These are phyloP conservation scores for Andrena bicolor DNA, from an alignment of 2,888 invertebrate genomes.

Conservation along the genomic window DNA sequence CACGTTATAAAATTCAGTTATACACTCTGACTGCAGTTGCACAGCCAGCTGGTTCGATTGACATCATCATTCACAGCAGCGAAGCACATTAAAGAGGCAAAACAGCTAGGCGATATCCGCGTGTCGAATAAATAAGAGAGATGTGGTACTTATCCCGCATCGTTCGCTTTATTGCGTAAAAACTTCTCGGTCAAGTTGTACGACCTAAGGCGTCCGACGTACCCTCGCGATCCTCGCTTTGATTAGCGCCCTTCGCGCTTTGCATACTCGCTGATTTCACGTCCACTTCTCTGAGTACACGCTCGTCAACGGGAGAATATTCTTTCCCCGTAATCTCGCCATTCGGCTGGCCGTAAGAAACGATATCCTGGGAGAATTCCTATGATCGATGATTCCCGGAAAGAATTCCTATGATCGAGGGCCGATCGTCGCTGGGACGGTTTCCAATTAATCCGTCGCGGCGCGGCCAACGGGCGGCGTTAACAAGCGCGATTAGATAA, in stretches of 20 bases:
- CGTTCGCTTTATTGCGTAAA: neutral
- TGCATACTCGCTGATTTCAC: conserved; percentile 6
- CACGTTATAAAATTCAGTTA: too few relatives aligned
- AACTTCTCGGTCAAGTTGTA: conserved; percentile 1
- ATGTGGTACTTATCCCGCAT: neutral
- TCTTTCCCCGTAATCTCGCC: conserved; percentile 8
- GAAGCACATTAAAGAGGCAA: too few relatives aligned
- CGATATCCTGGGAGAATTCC: too few relatives aligned
- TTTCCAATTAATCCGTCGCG: conserved; percentile 45
- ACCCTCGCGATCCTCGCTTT: neutral
- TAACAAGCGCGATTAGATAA: conserved; percentile 63
- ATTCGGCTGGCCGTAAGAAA: too few relatives aligned
- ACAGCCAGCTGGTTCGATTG: too few relatives aligned
- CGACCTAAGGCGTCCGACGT: neutral
- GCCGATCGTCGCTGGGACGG: conserved; percentile 10
- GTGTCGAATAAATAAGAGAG: conserved; percentile 6
- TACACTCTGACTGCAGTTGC: too few relatives aligned
- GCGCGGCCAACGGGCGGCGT: conserved; percentile 31
- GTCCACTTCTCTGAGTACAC: neutral
- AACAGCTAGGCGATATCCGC: neutral
- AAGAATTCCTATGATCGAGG: conserved; percentile 28
- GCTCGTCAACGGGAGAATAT: neutral
- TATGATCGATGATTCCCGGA: too few relatives aligned
- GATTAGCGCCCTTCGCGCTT: conserved; percentile 2
- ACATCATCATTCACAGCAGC: too few relatives aligned